phyloP scores from a whole-genome alignment of 2,113 vertebrate genomes.

The Entomyzon cyanotis region DNA sequence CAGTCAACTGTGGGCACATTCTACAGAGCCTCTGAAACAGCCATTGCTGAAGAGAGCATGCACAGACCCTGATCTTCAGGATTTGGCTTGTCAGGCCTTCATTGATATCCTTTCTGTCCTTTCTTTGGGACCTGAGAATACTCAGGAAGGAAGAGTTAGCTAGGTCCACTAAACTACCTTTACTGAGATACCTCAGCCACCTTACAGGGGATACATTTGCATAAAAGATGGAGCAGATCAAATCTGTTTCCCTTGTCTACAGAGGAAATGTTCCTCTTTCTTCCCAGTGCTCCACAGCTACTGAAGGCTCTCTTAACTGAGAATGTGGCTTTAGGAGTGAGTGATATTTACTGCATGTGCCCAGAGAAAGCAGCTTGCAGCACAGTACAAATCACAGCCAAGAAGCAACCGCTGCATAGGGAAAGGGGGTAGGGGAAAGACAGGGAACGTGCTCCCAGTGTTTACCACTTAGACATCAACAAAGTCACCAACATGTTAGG shows the following conservation, averaged over 20 bases:
- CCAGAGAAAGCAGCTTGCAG: neutral
- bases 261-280: neutral
- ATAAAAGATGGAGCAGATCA: neutral
- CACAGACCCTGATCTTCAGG: conserved; percentile 78
- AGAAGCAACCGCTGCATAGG: neutral
- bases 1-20: conserved; percentile 85
- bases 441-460: neutral
- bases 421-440: neutral
- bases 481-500: neutral
- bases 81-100: conserved; percentile 88
- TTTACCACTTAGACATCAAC: neutral
- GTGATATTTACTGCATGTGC: neutral
- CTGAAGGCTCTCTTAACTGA: neutral
- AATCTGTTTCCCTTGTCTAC: neutral
- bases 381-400: neutral
- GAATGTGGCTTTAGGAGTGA: neutral
- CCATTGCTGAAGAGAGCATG: conserved; percentile 83
- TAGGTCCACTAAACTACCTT: neutral
- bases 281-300: neutral
- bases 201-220: neutral
- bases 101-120: conserved; percentile 89
- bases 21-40: conserved; percentile 88
- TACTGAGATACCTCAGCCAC: neutral
- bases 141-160: neutral
- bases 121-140: neutral